Evolutionary conservation across 2,113 vertebrate genomes (phyloP), one percentile per base, ranked within the genome.

Genomic region (Saguinus imperator): DNA sequence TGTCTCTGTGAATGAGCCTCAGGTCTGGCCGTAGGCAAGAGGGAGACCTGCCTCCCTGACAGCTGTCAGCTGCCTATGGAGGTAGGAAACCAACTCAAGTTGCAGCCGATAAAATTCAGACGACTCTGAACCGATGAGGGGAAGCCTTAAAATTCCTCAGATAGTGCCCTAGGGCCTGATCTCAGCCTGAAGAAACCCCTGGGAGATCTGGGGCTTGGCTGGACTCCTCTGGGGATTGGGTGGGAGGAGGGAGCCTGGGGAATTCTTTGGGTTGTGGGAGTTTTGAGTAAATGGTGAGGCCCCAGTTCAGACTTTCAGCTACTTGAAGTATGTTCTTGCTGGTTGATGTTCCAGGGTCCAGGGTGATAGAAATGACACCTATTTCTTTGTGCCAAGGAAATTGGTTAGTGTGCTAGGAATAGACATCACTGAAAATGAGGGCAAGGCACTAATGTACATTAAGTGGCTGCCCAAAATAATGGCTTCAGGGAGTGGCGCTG

Each of bases 21-120:
- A 94, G 95, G 94, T 97, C 48, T 92, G 89, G 94, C 96, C 55
- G 0, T 76, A 0, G 73, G 95, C 87, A 29, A 94, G 92, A 96
- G 84, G 70, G 86, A 81, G 72, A 52, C 87, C 48, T 77, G 87
- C 91, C 52, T 94, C 61, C 43, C 94, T 97, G 89, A 96, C 92
- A 97, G 95, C 96, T 98, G 97, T 94, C 95, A 97, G 91, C 52
- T 76, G 94, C 76, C 87, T 76, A 17, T 82, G 87, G 89, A 96
- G 0, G 50, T n/a, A 72, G 92, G 35, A 83, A 95, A 97, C 87
- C 83, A 89, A 85, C 77, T 84, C 82, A 83, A 68, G 70, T 35
- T 66, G 77, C 20, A 97, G 87, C 80, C 58, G 75, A 35, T 89
- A 94, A 94, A 92, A 92, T 94, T 92, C 92, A 88, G 75, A 64